These are phyloP conservation scores for Ormia ochracea DNA, from an alignment of 2,888 invertebrate species.

Conservation along the genomic window DNA sequence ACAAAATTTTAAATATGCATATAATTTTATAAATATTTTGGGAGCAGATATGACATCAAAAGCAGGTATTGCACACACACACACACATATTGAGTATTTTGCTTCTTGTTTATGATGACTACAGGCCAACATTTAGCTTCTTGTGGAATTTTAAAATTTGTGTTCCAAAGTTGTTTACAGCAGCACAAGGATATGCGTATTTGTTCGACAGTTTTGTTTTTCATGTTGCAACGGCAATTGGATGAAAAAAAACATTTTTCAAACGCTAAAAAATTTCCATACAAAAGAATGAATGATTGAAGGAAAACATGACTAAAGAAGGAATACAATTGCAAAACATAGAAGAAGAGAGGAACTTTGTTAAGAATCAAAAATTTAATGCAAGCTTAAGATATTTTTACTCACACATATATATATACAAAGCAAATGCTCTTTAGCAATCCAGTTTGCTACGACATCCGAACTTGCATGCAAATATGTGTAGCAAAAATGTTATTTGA, in stretches of 20 bases:
- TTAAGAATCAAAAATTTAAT: constrained; percentile 20
- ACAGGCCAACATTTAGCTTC: constrained; percentile 22
- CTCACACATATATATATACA: neutral
- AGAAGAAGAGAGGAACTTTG: constrained; percentile 36
- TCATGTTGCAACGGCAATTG: neutral
- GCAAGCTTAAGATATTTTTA: constrained; percentile 21
- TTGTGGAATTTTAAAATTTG: neutral
- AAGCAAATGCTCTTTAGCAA: neutral
- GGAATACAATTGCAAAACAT: constrained; percentile 36
- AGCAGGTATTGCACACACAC: too few species aligned
- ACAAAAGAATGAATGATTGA: neutral
- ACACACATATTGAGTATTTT: constrained; percentile 17
- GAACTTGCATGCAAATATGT: neutral
- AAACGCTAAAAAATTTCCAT: constrained; percentile 14
- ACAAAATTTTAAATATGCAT: too few species aligned
- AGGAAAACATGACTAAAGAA: neutral
- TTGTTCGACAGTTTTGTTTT: constrained; percentile 43
- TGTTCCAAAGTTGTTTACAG: neutral
- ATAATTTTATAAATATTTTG: too few species aligned
- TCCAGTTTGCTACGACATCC: neutral
- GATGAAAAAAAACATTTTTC: constrained; percentile 34
- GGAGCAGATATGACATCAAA: too few species aligned
- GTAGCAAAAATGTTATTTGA: neutral
- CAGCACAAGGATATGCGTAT: constrained; percentile 47
- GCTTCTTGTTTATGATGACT: constrained; percentile 39